phyloP scores from a whole-genome alignment of 2,888 invertebrate species.

The Cartodere bifasciata region DNA sequence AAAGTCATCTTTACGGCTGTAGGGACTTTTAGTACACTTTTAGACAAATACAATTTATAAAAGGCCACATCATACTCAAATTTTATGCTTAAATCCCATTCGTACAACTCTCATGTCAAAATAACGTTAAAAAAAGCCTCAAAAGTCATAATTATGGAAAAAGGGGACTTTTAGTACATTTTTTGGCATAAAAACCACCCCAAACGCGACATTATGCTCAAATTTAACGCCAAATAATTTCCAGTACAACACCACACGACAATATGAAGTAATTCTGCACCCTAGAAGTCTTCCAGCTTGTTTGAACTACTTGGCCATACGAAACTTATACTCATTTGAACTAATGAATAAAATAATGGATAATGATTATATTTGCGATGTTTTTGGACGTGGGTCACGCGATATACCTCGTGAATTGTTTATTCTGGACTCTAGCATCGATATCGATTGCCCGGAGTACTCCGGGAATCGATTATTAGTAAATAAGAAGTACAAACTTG shows the following conservation, averaged over 20 bases:
- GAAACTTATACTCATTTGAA: conserved; percentile 44
- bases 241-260: conserved; percentile 30
- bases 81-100: no score
- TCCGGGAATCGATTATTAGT: conserved; percentile 42
- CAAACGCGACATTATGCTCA: no score
- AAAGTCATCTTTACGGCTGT: no score
- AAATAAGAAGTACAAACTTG: conserved; percentile 37
- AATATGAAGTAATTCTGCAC: conserved; percentile 43
- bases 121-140: no score
- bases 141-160: no score
- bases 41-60: no score
- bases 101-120: no score
- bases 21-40: no score
- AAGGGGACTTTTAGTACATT: no score
- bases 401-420: conserved; percentile 43
- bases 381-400: conserved; percentile 22
- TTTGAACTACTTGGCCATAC: conserved; percentile 46
- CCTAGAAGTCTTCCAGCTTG: conserved; percentile 48
- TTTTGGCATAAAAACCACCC: no score
- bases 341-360: conserved; percentile 45
- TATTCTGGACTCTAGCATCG: conserved; percentile 46
- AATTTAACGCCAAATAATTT: no score
- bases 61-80: no score
- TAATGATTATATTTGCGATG: conserved; percentile 41
- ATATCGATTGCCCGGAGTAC: conserved; percentile 47